These are phyloP conservation scores for Agrochola lychnidis DNA, from an alignment of 2,888 invertebrate genomes.

Conservation along the genomic window DNA sequence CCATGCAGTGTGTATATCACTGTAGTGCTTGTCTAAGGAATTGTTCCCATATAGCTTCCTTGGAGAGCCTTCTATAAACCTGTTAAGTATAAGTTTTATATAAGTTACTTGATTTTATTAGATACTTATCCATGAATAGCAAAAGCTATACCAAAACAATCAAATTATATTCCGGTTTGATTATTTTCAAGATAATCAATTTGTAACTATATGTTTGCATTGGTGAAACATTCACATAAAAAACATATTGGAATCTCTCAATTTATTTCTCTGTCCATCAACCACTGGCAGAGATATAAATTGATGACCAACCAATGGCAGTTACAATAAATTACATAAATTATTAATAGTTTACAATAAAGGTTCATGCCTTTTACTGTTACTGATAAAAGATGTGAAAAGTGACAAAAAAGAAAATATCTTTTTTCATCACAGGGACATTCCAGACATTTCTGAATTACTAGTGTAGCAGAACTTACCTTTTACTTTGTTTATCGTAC, in stretches of 20 bases:
- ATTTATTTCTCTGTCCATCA: neutral
- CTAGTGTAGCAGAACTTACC: slow-evolving; percentile 69
- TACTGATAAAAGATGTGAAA: neutral
- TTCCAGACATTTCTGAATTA: neutral
- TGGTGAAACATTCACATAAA: too few species aligned
- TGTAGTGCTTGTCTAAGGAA: slow-evolving; percentile 67
- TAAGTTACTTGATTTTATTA: slow-evolving; percentile 5
- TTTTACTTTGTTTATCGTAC: slow-evolving; percentile 88
- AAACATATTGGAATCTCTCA: too few species aligned
- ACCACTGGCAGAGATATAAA: neutral
- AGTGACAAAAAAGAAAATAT: neutral
- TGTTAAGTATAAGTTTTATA: slow-evolving; percentile 46
- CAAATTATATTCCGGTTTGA: neutral
- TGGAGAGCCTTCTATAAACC: slow-evolving; percentile 76
- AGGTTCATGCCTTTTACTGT: too few species aligned
- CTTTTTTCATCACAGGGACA: neutral
- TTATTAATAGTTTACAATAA: too few species aligned
- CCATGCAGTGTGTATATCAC: slow-evolving; percentile 77
- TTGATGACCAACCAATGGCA: neutral
- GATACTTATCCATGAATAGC: neutral
- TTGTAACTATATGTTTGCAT: neutral
- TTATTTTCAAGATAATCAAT: neutral
- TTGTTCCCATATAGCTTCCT: slow-evolving; percentile 79
- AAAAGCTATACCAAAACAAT: neutral
- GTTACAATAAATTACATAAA: too few species aligned